These are phyloP conservation scores for Gasterosteus nipponicus DNA, from an alignment of 2,113 vertebrate species.

Conservation along the genomic window DNA sequence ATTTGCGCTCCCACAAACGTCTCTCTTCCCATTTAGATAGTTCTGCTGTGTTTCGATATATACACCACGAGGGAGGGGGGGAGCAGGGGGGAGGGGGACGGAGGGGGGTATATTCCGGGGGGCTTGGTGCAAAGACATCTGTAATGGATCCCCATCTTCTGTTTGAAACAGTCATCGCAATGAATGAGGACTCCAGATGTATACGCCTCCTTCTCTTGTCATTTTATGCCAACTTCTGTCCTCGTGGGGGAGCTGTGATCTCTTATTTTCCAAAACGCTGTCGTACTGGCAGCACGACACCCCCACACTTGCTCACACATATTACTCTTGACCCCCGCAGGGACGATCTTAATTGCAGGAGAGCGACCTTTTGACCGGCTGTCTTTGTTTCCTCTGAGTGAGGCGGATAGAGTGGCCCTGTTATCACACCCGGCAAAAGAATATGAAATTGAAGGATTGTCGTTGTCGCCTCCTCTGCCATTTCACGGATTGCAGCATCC, in stretches of 20 bases:
- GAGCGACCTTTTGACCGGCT: slow-evolving; percentile 59
- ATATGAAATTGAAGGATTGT: slow-evolving; percentile 74
- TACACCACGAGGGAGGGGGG: slow-evolving; percentile 1
- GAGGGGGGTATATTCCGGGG: background rate
- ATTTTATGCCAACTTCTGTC: slow-evolving; percentile 19
- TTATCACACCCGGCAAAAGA: slow-evolving; percentile 47
- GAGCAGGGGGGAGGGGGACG: background rate
- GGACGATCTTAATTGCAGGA: slow-evolving; percentile 66
- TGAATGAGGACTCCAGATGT: slow-evolving; percentile 21
- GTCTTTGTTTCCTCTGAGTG: slow-evolving; percentile 59
- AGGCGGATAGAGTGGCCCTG: slow-evolving; percentile 40
- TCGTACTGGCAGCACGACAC: slow-evolving; percentile 5
- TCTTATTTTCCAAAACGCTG: slow-evolving; percentile 33
- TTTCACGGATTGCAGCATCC: slow-evolving; percentile 47
- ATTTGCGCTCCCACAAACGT: slow-evolving; percentile 39
- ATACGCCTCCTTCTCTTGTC: slow-evolving; percentile 11
- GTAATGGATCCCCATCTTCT: slow-evolving; percentile 26
- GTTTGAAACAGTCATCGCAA: slow-evolving; percentile 35
- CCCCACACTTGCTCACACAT: slow-evolving; percentile 30
- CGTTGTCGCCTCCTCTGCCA: slow-evolving; percentile 37
- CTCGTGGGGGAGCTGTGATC: slow-evolving; percentile 58
- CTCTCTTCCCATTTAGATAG: slow-evolving; percentile 31
- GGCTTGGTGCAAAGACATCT: slow-evolving; percentile 25
- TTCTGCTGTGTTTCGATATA: slow-evolving; percentile 21
- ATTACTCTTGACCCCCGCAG: slow-evolving; percentile 59